phyloP scores from a whole-genome alignment of 2,113 vertebrate genomes.

The Climacteris rufus region DNA sequence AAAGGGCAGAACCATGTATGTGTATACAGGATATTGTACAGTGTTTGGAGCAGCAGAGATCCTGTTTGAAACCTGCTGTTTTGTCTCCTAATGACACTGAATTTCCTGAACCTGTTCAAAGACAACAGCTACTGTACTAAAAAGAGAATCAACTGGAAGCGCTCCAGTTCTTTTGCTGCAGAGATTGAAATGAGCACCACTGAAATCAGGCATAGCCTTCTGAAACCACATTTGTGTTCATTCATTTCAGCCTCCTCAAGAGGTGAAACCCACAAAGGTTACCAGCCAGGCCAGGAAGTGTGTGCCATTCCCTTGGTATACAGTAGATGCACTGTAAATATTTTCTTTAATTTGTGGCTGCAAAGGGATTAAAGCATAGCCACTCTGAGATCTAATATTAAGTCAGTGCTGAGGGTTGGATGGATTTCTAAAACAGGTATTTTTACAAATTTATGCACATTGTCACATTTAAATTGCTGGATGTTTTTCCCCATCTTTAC shows the following conservation, averaged over 20 bases:
- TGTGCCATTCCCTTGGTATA: background rate
- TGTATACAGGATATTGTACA: background rate
- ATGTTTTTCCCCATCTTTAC: background rate
- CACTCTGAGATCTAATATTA: background rate
- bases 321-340: background rate
- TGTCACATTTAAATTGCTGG: background rate
- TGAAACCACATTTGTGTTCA: background rate
- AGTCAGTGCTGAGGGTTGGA: background rate
- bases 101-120: background rate
- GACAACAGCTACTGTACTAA: background rate
- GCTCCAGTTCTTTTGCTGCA: background rate
- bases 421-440: background rate
- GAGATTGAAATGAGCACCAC: background rate
- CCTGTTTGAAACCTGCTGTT: background rate
- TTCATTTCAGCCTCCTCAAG: background rate
- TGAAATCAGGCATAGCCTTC: background rate
- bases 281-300: background rate
- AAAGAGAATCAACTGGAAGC: background rate
- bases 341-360: background rate
- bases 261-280: background rate
- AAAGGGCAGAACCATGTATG: background rate
- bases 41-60: background rate
- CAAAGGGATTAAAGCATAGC: background rate
- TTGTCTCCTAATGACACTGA: background rate
- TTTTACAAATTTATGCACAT: background rate